Evolutionary conservation across 2,797 vertebrate species (phyloP).

Genomic region (Loris lydekkerianus): DNA sequence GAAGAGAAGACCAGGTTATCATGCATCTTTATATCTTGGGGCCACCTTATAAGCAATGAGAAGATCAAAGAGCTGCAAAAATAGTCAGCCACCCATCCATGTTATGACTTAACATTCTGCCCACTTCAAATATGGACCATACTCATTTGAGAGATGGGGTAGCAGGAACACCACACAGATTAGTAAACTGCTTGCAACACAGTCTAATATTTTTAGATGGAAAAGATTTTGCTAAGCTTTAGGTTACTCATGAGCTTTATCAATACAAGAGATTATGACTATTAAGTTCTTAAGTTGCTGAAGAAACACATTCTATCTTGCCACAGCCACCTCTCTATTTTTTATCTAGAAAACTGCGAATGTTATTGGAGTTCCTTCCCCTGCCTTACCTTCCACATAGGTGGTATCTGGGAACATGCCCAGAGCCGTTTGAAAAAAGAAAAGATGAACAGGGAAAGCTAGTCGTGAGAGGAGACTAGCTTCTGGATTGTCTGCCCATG

Average conservation of each 20-base stretch:
- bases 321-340: slow-evolving; percentile 36
- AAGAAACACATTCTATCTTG: slow-evolving; percentile 60
- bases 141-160: background rate
- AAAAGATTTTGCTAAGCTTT: slow-evolving; percentile 86
- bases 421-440: background rate
- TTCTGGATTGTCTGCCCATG: background rate
- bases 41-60: background rate
- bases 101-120: slow-evolving; percentile 59
- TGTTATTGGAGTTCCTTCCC: slow-evolving; percentile 52
- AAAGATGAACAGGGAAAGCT: background rate
- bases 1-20: slow-evolving; percentile 27
- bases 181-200: slow-evolving; percentile 67
- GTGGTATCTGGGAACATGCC: slow-evolving; percentile 67
- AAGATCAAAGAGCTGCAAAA: background rate
- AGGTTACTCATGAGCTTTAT: slow-evolving; percentile 79
- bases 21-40: background rate
- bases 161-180: fast-evolving
- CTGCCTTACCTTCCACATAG: background rate
- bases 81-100: background rate
- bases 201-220: slow-evolving; percentile 86
- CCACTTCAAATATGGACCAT: slow-evolving; percentile 16
- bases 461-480: background rate
- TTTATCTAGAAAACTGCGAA: slow-evolving; percentile 61
- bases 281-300: slow-evolving; percentile 80
- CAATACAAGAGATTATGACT: slow-evolving; percentile 84